A percentile compares a stretch with the other conserved stretches of the same genome.
These are phyloP conservation scores for Malurus splendens DNA, from an alignment of 2,797 vertebrate genomes.

Conservation along the genomic window DNA sequence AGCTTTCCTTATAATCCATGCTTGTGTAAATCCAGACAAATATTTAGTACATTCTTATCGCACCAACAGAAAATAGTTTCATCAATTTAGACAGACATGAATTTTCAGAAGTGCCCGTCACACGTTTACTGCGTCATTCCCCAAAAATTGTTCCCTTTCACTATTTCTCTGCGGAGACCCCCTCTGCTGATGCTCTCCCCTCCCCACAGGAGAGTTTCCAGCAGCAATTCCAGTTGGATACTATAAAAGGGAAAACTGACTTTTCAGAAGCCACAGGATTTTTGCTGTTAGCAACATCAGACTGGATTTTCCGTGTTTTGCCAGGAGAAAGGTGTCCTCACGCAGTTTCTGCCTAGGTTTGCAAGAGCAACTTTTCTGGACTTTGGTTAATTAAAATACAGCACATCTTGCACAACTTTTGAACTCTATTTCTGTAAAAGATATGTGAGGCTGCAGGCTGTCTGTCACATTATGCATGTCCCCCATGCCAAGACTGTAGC, in stretches of 20 bases:
- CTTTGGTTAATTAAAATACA: background rate
- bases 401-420: background rate
- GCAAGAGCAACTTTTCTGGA: background rate
- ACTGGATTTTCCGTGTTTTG: background rate
- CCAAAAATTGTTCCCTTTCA: background rate
- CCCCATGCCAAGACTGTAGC: background rate
- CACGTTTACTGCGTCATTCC: rapidly evolving
- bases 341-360: background rate
- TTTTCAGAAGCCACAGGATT: background rate
- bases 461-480: background rate
- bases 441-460: background rate
- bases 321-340: background rate
- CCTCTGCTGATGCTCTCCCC: background rate
- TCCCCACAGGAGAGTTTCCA: background rate
- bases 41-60: background rate
- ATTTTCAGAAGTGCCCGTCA: background rate
- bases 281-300: background rate
- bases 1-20: constrained; percentile 25
- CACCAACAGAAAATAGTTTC: background rate
- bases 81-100: background rate
- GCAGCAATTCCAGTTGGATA: background rate
- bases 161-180: background rate
- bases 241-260: background rate
- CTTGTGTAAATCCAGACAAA: background rate
- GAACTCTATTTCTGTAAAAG: background rate